A percentile compares a stretch with the other conserved stretches of the same genome.
phyloP scores from a whole-genome alignment of 2,113 vertebrate species.

The Pleuronectes platessa region DNA sequence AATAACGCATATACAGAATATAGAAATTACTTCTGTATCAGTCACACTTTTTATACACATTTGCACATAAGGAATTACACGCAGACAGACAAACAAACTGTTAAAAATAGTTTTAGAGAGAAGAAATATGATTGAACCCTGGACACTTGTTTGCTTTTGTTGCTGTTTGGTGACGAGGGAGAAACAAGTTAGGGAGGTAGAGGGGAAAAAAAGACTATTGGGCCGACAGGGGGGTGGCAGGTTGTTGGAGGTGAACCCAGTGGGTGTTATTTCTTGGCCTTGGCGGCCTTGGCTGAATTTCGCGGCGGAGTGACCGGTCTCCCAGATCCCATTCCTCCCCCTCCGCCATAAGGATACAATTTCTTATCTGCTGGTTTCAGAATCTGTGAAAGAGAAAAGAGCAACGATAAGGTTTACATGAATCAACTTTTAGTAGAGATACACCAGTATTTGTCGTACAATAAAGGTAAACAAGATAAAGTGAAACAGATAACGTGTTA shows the following conservation, averaged over 20 bases:
- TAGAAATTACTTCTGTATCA: conserved; percentile 50
- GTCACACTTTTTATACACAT: conserved; percentile 42
- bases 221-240: conserved; percentile 26
- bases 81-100: conserved; percentile 55
- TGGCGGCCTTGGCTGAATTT: conserved; percentile 89
- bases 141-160: conserved; percentile 78
- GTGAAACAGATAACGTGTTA: neutral
- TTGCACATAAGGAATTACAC: conserved; percentile 34
- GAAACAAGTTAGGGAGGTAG: conserved; percentile 76
- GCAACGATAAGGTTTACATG: neutral
- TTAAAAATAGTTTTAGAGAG: conserved; percentile 63
- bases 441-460: neutral
- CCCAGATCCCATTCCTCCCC: conserved; percentile 87
- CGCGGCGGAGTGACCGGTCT: conserved; percentile 94
- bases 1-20: conserved; percentile 52
- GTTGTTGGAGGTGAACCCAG: conserved; percentile 48
- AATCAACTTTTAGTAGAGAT: neutral
- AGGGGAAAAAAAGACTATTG: conserved; percentile 42
- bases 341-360: conserved; percentile 91
- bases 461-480: neutral
- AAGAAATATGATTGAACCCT: conserved; percentile 73
- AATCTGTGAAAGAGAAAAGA: conserved; percentile 80
- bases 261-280: conserved; percentile 94
- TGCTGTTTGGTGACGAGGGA: conserved; percentile 69
- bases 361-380: conserved; percentile 98